Base-by-base conservation (phyloP, 1,140 invertebrate genomes). In the Rhopalosiphum padi region DNA sequence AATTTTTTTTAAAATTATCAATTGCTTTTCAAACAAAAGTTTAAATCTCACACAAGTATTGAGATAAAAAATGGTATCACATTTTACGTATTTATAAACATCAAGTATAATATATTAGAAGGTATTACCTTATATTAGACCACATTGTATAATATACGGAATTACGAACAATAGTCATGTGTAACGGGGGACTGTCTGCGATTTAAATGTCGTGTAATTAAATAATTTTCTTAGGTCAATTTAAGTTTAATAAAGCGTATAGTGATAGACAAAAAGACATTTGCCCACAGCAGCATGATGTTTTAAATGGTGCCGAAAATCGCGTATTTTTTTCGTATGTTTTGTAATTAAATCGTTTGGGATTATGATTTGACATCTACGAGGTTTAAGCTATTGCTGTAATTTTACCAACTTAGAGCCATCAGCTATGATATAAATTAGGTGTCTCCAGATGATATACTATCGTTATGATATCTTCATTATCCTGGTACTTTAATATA, bases 381-480 rank as follows among this genome's bases (percentile, higher is more conserved):
- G n/a, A 51, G 22, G 43, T 85, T 53, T 30, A 86, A 53, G 48
- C 23, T 85, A 53, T 21, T 18, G 46, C 77, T 37, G 51, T 86
- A 51, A 85, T 93, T 53, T 93, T 48, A 55, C 82, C 35, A 46
- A 53, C 46, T 93, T 18, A 51, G 43, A 93, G 30, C 35, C 82
- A 93, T 41, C 35, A 46, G 35, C 82, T 37, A 30, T 35, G 41
- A 41, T 93, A 93, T 86, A 53, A 93, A 93, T 86, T 35, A 93
- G 82, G 51, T 86, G 91, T 85, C 82, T 35, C 48, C 46, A 46
- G 82, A 93, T 93, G 82, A 93, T 93, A 55, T 93, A 93, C 82
- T 55, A n/a, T 93, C 35, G 35, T 51, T 43, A 55, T 93, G 77
- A 53, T 77, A 77, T 83, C 46, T 86, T 51, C 51, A 86, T 93